A percentile compares a stretch with the other conserved stretches of the same genome.
phyloP scores from a whole-genome alignment of 1,140 invertebrate genomes.

The Propsilocerus akamusi region DNA sequence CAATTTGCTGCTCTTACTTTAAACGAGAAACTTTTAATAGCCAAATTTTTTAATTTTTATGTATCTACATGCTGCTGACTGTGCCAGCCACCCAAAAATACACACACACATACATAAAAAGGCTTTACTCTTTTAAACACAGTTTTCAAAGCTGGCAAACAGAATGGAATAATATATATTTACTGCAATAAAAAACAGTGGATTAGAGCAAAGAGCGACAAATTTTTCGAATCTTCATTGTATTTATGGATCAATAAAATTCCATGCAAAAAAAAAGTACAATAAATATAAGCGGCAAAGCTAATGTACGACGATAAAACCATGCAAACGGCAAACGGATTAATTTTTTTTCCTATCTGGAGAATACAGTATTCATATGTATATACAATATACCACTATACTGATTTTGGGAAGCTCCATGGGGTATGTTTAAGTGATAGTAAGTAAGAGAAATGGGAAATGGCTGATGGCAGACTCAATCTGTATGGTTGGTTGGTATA shows the following conservation, averaged over 20 bases:
- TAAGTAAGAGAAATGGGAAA: not conserved
- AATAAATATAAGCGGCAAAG: not conserved
- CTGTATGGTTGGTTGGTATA: not conserved
- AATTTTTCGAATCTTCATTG: constrained; percentile 2
- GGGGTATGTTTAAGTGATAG: not conserved
- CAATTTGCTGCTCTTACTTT: no score
- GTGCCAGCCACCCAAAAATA: no score
- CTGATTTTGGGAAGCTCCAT: not conserved
- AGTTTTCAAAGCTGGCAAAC: no score
- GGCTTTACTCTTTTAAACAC: no score
- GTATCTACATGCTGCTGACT: no score
- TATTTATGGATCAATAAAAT: not conserved
- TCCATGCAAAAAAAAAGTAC: not conserved
- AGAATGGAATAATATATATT: not conserved
- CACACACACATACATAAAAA: no score
- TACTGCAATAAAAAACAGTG: constrained; percentile 3
- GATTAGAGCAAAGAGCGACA: not conserved
- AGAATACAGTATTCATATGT: not conserved
- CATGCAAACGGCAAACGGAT: not conserved
- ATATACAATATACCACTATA: not conserved
- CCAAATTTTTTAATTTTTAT: no score
- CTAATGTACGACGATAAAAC: not conserved
- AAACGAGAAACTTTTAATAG: no score
- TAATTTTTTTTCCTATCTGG: not conserved
- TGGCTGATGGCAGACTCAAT: no score